These are phyloP conservation scores for Marronus borbonicus DNA, from an alignment of 2,888 invertebrate genomes.

Conservation along the genomic window DNA sequence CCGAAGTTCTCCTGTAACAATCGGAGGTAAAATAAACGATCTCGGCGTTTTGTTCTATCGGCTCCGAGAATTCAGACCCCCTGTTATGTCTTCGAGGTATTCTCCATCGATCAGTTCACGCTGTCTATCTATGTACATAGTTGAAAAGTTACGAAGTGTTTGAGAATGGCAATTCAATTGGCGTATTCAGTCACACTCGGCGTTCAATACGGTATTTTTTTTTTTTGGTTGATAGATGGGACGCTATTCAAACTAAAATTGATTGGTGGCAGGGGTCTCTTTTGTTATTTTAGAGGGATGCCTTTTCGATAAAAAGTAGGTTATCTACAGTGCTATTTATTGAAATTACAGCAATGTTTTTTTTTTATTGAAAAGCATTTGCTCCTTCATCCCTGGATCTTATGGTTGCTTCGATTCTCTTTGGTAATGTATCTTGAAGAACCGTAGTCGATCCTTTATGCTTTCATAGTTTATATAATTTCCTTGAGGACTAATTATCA, in stretches of 20 bases:
- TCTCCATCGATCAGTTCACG: conserved; percentile 1
- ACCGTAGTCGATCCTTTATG: too few relatives aligned
- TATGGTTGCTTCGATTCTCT: too few relatives aligned
- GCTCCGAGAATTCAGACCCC: background rate
- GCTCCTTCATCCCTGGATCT: too few relatives aligned
- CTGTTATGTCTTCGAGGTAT: background rate
- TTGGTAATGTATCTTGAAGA: too few relatives aligned
- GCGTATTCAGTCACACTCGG: conserved; percentile 8
- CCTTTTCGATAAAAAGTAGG: too few relatives aligned
- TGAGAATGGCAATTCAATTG: background rate
- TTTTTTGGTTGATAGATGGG: too few relatives aligned
- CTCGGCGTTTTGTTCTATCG: conserved; percentile 3
- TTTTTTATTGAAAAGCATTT: too few relatives aligned
- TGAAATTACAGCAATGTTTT: too few relatives aligned
- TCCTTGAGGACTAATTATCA: too few relatives aligned
- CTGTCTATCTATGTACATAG: conserved; percentile 1
- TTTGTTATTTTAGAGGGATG: background rate
- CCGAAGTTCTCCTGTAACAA: background rate
- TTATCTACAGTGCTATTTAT: too few relatives aligned
- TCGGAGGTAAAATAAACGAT: background rate
- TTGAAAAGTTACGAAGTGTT: conserved; percentile 14
- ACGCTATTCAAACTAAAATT: background rate
- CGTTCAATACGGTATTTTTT: background rate
- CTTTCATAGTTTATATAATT: too few relatives aligned
- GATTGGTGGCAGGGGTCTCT: background rate